Conservation (phyloP, 2,113 vertebrate species). For the Pao palembangensis region DNA sequence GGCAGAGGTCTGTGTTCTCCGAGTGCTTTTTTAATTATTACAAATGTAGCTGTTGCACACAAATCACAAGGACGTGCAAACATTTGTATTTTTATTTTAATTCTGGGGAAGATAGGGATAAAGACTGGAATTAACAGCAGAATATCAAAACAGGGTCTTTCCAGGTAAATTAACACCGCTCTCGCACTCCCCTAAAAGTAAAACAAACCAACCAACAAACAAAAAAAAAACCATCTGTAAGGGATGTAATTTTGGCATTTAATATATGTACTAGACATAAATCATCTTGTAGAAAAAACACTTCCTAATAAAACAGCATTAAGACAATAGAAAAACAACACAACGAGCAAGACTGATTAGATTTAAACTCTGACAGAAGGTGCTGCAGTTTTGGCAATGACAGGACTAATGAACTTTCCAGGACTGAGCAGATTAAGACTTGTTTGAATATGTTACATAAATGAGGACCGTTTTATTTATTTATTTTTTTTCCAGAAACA, state of each 20-base stretch:
- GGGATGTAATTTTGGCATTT: constrained; percentile 32
- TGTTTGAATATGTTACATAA: neutral
- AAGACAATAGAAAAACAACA: constrained; percentile 52
- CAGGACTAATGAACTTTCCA: constrained; percentile 8
- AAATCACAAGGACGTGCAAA: neutral
- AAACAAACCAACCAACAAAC: constrained; percentile 4
- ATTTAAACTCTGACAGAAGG: constrained; percentile 11
- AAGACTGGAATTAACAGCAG: constrained; percentile 36
- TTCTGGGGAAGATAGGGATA: constrained; percentile 14
- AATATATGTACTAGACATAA: constrained; percentile 29
- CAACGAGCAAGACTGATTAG: neutral
- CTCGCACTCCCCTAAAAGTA: constrained; percentile 12
- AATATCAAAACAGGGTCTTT: constrained; percentile 32
- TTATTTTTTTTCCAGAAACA: neutral
- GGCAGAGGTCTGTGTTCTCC: no score
- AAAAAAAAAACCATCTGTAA: constrained; percentile 11
- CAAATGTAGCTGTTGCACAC: no score
- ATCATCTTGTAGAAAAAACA: constrained; percentile 49
- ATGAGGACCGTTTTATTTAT: neutral
- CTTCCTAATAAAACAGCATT: constrained; percentile 51
- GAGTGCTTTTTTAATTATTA: no score
- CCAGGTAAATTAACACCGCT: constrained; percentile 13
- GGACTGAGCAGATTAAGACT: constrained; percentile 10
- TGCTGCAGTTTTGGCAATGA: constrained; percentile 33
- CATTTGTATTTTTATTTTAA: constrained; percentile 24